Evolutionary conservation across 2,113 vertebrate genomes (phyloP).

Genomic region (Cyanoramphus novaezelandiae): DNA sequence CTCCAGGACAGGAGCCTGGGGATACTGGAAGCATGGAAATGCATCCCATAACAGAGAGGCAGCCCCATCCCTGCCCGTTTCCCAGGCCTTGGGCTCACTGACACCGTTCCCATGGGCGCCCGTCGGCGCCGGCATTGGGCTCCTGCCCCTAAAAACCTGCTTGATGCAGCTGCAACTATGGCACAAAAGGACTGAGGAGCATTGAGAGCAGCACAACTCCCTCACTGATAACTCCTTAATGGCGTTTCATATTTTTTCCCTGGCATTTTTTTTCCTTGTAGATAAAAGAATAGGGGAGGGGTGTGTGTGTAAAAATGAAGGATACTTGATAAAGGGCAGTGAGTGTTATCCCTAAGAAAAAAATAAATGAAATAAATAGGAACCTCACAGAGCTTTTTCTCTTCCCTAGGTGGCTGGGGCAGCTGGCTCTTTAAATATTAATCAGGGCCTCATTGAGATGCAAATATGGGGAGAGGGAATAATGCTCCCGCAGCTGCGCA

Average conservation of each 20-base stretch:
- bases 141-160: neutral
- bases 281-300: conserved; percentile 1
- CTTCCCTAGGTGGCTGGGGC: conserved; percentile 58
- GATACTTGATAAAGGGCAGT: conserved; percentile 38
- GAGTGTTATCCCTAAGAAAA: conserved; percentile 42
- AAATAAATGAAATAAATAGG: neutral
- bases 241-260: neutral
- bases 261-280: neutral
- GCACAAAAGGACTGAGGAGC: conserved; percentile 66
- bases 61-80: neutral
- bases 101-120: conserved; percentile 8
- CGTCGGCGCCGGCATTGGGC: neutral
- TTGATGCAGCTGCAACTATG: conserved; percentile 44
- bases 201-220: conserved; percentile 62
- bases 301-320: neutral
- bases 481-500: conserved; percentile 74
- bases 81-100: neutral
- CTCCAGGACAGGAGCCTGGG: rapidly evolving
- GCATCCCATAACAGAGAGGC: neutral
- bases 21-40: neutral
- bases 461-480: conserved; percentile 65
- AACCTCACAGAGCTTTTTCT: conserved; percentile 64
- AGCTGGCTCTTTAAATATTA: conserved; percentile 82
- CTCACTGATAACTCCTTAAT: conserved; percentile 44
- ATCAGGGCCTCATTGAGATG: conserved; percentile 77